Conservation (phyloP, 2,113 vertebrate species). For the Pimephales promelas region DNA sequence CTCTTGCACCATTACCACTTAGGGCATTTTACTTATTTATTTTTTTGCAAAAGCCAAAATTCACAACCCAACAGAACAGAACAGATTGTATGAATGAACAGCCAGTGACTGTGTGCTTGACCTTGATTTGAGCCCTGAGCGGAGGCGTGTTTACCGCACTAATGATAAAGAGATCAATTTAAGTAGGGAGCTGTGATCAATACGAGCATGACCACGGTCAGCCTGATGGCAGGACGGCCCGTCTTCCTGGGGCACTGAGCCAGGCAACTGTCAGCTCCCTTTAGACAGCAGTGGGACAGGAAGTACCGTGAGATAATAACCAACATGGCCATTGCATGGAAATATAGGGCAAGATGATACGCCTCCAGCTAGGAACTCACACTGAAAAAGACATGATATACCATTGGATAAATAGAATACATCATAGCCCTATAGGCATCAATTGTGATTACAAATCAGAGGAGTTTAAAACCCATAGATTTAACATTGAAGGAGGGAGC, state of each 20-base stretch:
- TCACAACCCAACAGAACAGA: neutral
- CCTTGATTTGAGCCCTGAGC: slow-evolving; percentile 39
- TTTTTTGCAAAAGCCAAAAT: neutral
- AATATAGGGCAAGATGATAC: slow-evolving; percentile 33
- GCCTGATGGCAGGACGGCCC: neutral
- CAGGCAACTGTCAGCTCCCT: neutral
- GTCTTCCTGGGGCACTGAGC: neutral
- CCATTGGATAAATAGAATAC: slow-evolving; percentile 21
- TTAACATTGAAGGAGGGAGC: neutral
- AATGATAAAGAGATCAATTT: slow-evolving; percentile 44
- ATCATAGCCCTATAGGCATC: slow-evolving; percentile 7
- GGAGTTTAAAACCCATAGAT: neutral
- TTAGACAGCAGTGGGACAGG: neutral
- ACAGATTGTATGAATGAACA: neutral
- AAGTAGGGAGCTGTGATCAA: slow-evolving; percentile 32
- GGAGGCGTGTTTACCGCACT: slow-evolving; percentile 5
- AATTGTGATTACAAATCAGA: slow-evolving; percentile 36
- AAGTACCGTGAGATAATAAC: slow-evolving; percentile 12
- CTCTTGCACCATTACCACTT: neutral
- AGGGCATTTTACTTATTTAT: no score
- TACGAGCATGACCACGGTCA: slow-evolving; percentile 21
- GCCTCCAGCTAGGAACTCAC: slow-evolving; percentile 34
- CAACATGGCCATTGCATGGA: neutral
- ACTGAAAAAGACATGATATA: slow-evolving; percentile 28
- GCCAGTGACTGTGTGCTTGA: slow-evolving; percentile 35